Conservation (phyloP, 1,140 invertebrate species). For the Lepidurus arcticus region DNA sequence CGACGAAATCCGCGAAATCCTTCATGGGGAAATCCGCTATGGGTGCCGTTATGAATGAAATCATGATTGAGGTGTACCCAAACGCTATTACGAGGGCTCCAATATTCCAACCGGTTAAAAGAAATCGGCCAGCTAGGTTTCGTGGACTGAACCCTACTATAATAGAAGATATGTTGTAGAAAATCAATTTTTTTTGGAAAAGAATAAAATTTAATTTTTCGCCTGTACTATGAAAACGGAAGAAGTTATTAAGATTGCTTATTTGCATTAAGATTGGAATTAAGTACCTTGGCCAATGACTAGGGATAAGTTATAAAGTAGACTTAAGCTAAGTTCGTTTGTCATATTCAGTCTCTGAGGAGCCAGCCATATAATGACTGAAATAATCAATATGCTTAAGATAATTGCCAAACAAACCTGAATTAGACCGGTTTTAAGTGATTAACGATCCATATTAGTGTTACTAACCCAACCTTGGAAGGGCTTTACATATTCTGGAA, state of each 20-base stretch:
- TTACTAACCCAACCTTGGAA: no score
- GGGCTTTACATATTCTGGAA: no score
- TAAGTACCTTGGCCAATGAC: not conserved
- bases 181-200: not conserved
- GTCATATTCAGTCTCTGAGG: not conserved
- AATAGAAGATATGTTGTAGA: not conserved
- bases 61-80: constrained; percentile 1
- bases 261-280: not conserved
- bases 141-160: not conserved
- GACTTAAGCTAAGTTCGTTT: not conserved
- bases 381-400: not conserved
- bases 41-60: not conserved
- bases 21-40: not conserved
- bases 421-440: not conserved
- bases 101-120: not conserved
- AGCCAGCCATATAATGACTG: not conserved
- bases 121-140: not conserved
- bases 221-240: no score
- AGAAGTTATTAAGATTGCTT: no score
- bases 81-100: not conserved
- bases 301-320: not conserved
- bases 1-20: not conserved
- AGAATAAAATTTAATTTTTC: no score
- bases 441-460: no score
- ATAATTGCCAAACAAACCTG: not conserved